Percentiles rank a stretch among this genome's conserved stretches.
Conservation (phyloP, 2,113 vertebrate species). For the Galemys pyrenaicus region DNA sequence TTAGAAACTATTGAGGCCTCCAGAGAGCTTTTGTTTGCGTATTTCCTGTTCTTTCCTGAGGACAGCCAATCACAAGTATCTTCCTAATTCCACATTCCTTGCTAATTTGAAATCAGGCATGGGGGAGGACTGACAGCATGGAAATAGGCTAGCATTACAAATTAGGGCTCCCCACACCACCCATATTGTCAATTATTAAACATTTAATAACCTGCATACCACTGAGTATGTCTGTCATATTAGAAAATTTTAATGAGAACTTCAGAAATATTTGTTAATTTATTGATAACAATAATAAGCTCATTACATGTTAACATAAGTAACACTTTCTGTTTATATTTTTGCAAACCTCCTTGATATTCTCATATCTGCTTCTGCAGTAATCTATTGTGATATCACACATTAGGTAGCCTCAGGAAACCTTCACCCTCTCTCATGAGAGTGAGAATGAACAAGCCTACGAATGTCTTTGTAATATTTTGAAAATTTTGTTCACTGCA, state of each 20-base stretch:
- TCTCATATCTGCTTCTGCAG: background rate
- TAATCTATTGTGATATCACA: background rate
- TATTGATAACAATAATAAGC: background rate
- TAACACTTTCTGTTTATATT: background rate
- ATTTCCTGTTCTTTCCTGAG: background rate
- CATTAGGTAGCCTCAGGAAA: background rate
- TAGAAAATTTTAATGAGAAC: background rate
- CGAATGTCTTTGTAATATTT: background rate
- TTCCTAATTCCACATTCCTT: background rate
- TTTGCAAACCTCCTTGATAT: background rate
- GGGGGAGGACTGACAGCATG: background rate
- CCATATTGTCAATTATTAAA: background rate
- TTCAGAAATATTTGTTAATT: background rate
- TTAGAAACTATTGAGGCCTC: background rate
- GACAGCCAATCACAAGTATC: background rate
- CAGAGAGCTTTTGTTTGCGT: background rate
- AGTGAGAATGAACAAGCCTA: background rate
- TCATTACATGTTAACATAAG: background rate
- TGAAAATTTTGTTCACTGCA: background rate
- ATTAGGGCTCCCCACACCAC: background rate
- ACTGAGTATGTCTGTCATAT: background rate
- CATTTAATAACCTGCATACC: background rate
- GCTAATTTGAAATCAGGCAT: background rate
- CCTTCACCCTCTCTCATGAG: background rate
- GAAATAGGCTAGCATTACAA: no score